Evolutionary conservation across 2,113 vertebrate species (phyloP), one percentile per base, ranked within the genome.

Genomic region (Vulpes vulpes): DNA sequence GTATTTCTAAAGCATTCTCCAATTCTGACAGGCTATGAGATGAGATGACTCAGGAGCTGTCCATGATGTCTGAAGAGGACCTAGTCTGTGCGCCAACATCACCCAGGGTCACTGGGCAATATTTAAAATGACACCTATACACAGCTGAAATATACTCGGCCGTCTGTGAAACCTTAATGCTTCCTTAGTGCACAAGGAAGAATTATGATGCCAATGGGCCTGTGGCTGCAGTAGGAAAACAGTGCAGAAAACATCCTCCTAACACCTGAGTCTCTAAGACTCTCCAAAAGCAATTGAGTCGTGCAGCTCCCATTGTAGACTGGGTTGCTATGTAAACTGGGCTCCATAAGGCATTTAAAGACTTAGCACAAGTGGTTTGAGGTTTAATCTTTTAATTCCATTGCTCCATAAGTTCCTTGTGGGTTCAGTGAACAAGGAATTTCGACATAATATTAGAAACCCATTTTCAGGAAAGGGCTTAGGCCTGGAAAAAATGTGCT

Each of bases 361-460:
- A 98, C 95, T 98, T 98, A 98, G 67, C 57, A 86, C 97, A 98
- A 98, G 97, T 98, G 94, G 96, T 96, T 98, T 96, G 97, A 95
- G 85, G 94, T 97, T 98, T 99, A 99, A 98, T 98, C 98, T 98
- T 98, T 98, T 98, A 98, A 99, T 98, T 98, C 98, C 82, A 96
- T 97, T 99, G 98, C 98, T 97, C 96, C 65, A 0, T 94, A 97
- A 98, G 97, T 98, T 98, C 73, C 88, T 98, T 97, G 92, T 98
- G 98, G 98, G 98, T 98, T 98, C 98, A 98, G 85, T 98, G 98
- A 98, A 96, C 98, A 98, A 98, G 98, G 98, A 99, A 99, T 99
- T 98, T 97, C 97, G 90, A 97, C 97, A 96, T 97, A 98, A 89
- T 98, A 97, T 98, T 97, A 97, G 97, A 88, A 96, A 97, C 73